Evolutionary conservation across 2,797 vertebrate genomes (phyloP).

Genomic region (Myotis myotis): DNA sequence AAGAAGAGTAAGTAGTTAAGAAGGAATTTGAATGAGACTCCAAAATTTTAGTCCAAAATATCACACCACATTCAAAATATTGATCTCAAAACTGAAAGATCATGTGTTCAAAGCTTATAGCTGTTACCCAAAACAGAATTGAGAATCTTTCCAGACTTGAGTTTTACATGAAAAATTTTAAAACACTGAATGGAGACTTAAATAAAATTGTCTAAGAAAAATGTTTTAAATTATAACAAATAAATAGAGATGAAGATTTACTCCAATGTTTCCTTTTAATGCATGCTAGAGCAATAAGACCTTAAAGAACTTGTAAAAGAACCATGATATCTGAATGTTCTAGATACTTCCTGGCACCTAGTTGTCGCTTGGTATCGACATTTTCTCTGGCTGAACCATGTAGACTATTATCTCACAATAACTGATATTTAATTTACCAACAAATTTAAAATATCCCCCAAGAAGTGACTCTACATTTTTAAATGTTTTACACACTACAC

Average conservation of each 20-base stretch:
- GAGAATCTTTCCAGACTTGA: constrained; percentile 41
- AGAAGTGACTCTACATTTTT: constrained; percentile 44
- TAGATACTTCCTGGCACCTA: constrained; percentile 3
- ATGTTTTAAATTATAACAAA: constrained; percentile 50
- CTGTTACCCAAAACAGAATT: constrained; percentile 15
- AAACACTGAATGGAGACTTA: constrained; percentile 28
- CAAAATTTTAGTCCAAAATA: constrained; percentile 41
- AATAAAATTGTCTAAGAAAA: constrained; percentile 42
- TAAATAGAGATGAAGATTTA: constrained; percentile 6
- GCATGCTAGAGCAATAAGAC: constrained; percentile 8
- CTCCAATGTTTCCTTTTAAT: constrained; percentile 31
- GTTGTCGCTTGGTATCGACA: background rate
- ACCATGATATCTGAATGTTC: constrained; percentile 1
- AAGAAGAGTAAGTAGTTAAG: constrained; percentile 23
- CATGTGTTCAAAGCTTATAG: constrained; percentile 34
- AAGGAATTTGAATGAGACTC: background rate
- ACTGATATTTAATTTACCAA: background rate
- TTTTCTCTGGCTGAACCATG: constrained; percentile 28
- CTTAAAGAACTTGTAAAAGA: constrained; percentile 45
- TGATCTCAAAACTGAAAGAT: constrained; percentile 25
- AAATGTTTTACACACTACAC: background rate
- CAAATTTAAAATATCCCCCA: constrained; percentile 13
- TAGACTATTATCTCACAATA: constrained; percentile 49
- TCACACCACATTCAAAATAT: constrained; percentile 22
- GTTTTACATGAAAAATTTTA: constrained; percentile 44